Conservation (phyloP, 1,140 invertebrate genomes). For the Matsumurasca onukii region DNA sequence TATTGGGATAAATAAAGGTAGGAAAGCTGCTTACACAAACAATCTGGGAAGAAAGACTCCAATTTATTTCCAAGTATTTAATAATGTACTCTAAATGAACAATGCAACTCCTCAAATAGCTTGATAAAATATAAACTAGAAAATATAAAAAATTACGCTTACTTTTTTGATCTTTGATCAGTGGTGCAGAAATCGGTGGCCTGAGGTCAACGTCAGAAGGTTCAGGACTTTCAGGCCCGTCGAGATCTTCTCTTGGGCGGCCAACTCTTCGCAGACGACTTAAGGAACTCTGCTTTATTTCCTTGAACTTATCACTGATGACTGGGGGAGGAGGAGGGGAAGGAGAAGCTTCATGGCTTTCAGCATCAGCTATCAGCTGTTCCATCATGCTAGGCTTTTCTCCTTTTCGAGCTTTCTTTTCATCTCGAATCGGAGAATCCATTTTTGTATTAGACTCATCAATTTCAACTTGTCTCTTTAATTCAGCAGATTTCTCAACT, state of each 20-base stretch:
- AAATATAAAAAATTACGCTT: slow-evolving; percentile 35
- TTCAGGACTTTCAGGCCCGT: slow-evolving; percentile 5
- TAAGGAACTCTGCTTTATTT: slow-evolving; percentile 52
- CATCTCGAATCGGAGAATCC: slow-evolving; percentile 47
- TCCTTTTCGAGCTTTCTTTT: slow-evolving; percentile 46
- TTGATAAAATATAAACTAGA: slow-evolving; percentile 13
- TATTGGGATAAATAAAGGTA: too few relatives aligned
- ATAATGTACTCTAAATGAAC: slow-evolving; percentile 2
- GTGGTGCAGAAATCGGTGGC: slow-evolving; percentile 20
- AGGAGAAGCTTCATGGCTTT: slow-evolving; percentile 48
- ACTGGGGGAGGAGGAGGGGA: slow-evolving; percentile 36
- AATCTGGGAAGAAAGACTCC: neutral
- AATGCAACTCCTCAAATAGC: neutral
- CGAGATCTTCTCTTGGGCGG: slow-evolving; percentile 15
- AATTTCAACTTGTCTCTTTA: too few relatives aligned
- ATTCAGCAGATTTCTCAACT: too few relatives aligned
- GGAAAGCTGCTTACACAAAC: too few relatives aligned
- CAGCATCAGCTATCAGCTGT: slow-evolving; percentile 46
- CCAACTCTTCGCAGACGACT: slow-evolving; percentile 23
- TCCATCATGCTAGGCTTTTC: slow-evolving; percentile 23
- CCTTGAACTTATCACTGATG: slow-evolving; percentile 55
- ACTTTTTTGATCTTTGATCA: slow-evolving; percentile 41
- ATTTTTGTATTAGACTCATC: slow-evolving; percentile 40
- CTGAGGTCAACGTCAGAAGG: slow-evolving; percentile 18
- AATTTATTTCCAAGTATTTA: slow-evolving; percentile 3